Evolutionary conservation across 1,140 invertebrate genomes (phyloP).

Genomic region (Drosophila pseudoananassae): DNA sequence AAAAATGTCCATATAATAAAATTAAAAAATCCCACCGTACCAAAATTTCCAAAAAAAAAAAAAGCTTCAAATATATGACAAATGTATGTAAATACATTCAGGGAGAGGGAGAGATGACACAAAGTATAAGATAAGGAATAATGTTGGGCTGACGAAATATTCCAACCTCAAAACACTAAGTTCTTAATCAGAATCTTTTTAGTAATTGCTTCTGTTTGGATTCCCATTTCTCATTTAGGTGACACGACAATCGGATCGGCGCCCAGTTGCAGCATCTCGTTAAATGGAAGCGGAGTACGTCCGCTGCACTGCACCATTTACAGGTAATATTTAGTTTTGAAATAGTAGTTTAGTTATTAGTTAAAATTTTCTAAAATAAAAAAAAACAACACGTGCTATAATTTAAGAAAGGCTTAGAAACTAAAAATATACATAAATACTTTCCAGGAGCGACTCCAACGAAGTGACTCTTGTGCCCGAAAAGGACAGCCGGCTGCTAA

Average conservation of each 20-base stretch:
- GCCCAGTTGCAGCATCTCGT: slow-evolving; percentile 90
- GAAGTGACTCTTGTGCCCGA: slow-evolving; percentile 91
- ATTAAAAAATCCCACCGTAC: neutral
- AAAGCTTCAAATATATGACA: neutral
- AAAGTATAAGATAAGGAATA: neutral
- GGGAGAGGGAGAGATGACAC: neutral
- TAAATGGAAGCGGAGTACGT: slow-evolving; percentile 92
- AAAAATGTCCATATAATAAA: no score
- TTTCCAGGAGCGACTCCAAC: slow-evolving; percentile 87
- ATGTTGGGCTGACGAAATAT: slow-evolving; percentile 13
- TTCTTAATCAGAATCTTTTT: slow-evolving; percentile 1
- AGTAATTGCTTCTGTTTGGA: slow-evolving; percentile 20
- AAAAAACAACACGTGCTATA: neutral
- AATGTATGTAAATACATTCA: neutral
- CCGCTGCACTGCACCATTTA: slow-evolving; percentile 91
- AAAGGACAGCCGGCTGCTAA: slow-evolving; percentile 69
- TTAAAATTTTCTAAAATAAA: neutral
- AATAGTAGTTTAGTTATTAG: neutral
- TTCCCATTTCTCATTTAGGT: slow-evolving; percentile 85
- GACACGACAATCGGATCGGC: slow-evolving; percentile 90
- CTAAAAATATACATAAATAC: neutral
- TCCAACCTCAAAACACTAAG: slow-evolving; percentile 9
- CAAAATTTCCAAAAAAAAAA: neutral
- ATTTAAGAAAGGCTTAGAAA: neutral
- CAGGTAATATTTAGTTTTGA: slow-evolving; percentile 12